Base-by-base conservation (phyloP, 2,888 invertebrate species). In the Eumacrocentrus americanus region DNA sequence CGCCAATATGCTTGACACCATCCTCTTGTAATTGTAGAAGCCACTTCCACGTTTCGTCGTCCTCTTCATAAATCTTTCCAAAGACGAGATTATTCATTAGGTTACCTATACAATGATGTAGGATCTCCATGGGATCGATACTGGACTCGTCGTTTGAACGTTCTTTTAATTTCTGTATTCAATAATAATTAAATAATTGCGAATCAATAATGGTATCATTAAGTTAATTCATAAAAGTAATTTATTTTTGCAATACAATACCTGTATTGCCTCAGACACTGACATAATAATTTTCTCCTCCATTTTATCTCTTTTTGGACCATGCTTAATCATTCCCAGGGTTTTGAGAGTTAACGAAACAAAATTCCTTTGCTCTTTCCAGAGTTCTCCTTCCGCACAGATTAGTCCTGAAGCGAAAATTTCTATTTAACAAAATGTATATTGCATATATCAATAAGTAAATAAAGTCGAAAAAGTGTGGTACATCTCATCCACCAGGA, bases 281-380 rank as follows among this genome's bases (percentile, higher is more conserved):
- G 89, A 87, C 11, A 81, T 76, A 61, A 85, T 81, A 57, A 93
- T 90, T 47, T 88, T 84, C 60, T 83, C 79, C 76, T 91, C 90
- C 75, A 93, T 81, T 65, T 84, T 83, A 42, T 85, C 84, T 22
- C 89, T 83, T 51, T 85, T 85, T 11, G 82, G 71, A 44, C 88
- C 86, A 46, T 69, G 69, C 72, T 89, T 90, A 46, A 87, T 84
- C 84, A 89, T 87, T 3, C 92, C 92, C 67, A 91, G 85, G 69
- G 86, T 86, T 76, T 90, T 89, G 3, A 95, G 81, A 82, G 89
- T 90, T n/a, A 84, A 82, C 11, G 87, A 84, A 2, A 90, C 85
- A 70, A 92, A 89, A 70, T 87, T 88, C 60, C 94, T 84, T 73
- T 94, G 94, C 70, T 93, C 91, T 75, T 86, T 89, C 94, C 94